phyloP scores from a whole-genome alignment of 2,797 vertebrate genomes.

The Synaphobranchus kaupii region DNA sequence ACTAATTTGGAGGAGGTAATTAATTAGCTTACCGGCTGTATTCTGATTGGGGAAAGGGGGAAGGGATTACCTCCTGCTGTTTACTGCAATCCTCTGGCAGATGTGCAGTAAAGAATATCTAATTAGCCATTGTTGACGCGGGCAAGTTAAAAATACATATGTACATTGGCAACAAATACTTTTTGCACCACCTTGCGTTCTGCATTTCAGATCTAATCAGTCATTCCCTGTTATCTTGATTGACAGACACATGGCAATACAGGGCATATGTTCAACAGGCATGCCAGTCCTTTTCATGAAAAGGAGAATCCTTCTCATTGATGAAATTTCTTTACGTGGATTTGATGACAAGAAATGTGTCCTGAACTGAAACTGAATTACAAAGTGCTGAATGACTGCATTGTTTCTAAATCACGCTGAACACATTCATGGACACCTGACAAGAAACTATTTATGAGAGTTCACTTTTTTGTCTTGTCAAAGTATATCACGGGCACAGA shows the following conservation, averaged over 20 bases:
- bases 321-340: conserved; percentile 19
- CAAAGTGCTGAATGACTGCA: conserved; percentile 12
- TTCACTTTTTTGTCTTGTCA: background rate
- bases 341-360: conserved; percentile 27
- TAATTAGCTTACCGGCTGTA: conserved; percentile 59
- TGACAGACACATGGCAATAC: conserved; percentile 54
- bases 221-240: conserved; percentile 57
- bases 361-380: background rate
- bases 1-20: conserved; percentile 61
- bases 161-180: conserved; percentile 41
- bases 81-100: conserved; percentile 44
- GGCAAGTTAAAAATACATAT: conserved; percentile 40
- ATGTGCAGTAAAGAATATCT: conserved; percentile 56
- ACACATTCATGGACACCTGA: background rate
- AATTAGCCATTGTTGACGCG: conserved; percentile 55
- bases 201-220: conserved; percentile 80
- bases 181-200: conserved; percentile 59
- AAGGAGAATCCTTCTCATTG: background rate
- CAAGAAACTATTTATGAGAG: background rate
- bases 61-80: conserved; percentile 47
- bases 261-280: background rate
- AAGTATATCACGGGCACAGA: background rate
- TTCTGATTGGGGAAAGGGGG: conserved; percentile 53
- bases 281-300: background rate
- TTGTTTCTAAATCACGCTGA: conserved; percentile 22